A percentile compares a stretch with the other conserved stretches of the same genome.
Evolutionary conservation across 2,888 invertebrate species (phyloP).

Genomic region (Scrobipalpa costella): DNA sequence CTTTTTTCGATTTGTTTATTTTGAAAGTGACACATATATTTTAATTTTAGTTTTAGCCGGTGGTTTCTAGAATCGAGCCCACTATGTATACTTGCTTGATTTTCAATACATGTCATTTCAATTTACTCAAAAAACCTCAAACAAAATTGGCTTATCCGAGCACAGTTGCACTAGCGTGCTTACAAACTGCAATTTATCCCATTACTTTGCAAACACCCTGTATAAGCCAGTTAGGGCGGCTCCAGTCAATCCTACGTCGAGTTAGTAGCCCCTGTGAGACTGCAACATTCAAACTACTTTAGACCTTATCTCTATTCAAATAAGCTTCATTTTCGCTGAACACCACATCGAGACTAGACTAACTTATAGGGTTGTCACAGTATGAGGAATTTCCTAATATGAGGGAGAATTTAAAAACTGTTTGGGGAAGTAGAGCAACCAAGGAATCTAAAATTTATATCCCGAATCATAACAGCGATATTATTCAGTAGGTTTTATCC

Average conservation of each 20-base stretch:
- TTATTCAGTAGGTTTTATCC: too few relatives aligned
- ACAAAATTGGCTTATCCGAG: neutral
- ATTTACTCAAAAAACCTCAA: constrained; percentile 1
- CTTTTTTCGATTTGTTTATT: too few relatives aligned
- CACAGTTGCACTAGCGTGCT: neutral
- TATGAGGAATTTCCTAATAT: too few relatives aligned
- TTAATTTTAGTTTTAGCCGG: too few relatives aligned
- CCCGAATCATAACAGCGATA: too few relatives aligned
- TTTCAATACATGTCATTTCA: constrained; percentile 6
- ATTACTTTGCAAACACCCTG: constrained; percentile 14
- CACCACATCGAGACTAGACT: neutral
- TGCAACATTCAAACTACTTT: neutral
- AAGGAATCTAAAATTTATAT: too few relatives aligned
- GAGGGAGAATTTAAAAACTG: too few relatives aligned
- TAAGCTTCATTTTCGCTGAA: constrained; percentile 7
- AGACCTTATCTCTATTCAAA: neutral
- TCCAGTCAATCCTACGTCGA: constrained; percentile 62
- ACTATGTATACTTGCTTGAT: too few relatives aligned
- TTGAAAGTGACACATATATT: too few relatives aligned
- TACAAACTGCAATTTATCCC: constrained; percentile 8
- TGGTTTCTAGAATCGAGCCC: too few relatives aligned
- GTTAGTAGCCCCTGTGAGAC: constrained; percentile 44
- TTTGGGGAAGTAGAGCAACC: too few relatives aligned
- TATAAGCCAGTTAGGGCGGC: constrained; percentile 46
- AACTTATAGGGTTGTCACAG: neutral